Conservation (phyloP, 2,797 vertebrate genomes). For the Bryconaethiops microstoma region DNA sequence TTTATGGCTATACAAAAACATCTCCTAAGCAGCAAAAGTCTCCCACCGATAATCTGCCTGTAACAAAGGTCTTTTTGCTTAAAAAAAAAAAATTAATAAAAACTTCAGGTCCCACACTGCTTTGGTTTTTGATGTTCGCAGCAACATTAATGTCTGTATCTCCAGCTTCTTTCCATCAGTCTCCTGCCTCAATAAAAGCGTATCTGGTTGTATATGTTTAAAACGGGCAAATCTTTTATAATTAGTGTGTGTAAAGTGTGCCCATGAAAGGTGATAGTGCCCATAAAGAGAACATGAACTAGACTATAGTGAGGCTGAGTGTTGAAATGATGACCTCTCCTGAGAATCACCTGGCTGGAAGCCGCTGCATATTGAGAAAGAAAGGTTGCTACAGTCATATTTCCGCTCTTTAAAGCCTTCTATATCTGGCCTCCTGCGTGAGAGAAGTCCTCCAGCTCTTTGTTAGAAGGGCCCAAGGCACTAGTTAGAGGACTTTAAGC, state of each 20-base stretch:
- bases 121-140: not conserved
- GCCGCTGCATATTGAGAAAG: not conserved
- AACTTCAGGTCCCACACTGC: too few relatives aligned
- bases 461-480: not conserved
- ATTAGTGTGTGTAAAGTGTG: too few relatives aligned
- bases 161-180: not conserved
- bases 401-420: not conserved
- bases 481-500: not conserved
- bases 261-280: not conserved
- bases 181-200: not conserved
- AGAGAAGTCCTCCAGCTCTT: not conserved
- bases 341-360: not conserved
- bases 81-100: too few relatives aligned
- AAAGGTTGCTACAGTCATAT: not conserved
- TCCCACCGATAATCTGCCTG: not conserved
- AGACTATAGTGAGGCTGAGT: not conserved
- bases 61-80: not conserved
- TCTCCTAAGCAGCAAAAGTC: not conserved
- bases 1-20: constrained; percentile 2
- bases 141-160: not conserved
- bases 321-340: not conserved
- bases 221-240: too few relatives aligned
- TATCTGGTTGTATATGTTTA: too few relatives aligned
- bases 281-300: not conserved
- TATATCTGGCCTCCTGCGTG: not conserved